Evolutionary conservation across 2,888 invertebrate species (phyloP), one percentile per base, ranked within the genome.

Genomic region (Tachina grossa): DNA sequence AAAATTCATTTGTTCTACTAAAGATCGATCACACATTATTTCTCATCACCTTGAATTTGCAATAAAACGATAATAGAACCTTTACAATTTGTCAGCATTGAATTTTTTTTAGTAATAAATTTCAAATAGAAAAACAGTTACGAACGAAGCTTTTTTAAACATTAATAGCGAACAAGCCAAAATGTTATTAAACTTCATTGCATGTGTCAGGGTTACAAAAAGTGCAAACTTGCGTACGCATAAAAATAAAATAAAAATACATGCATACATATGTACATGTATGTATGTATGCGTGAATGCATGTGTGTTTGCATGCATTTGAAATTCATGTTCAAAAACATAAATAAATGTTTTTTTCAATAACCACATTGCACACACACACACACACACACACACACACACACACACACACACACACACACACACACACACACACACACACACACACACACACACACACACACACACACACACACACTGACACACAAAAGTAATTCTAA

Each of bases 141-240:
- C 51, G 71, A 61, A n/a, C n/a, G 71, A 61, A 45, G 45, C 45
- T 39, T 51, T n/a, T 9, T 51, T 9, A 45, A 79, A 14, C 51
- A 10, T 57, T 39, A 1, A 43, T 49, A 51, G 1, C 19, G 41
- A 68, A 55, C 45, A 39, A 57, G 39, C 31, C 47, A 47, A 31
- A 75, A 59, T 71, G 83, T 79, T 84, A 80, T 68, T 84, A 84
- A 84, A 84, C 80, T 72, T 78, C 51, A 82, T 51, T 65, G 59
- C 39, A 53, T 69, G 68, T 75, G 83, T 83, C 83, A 85, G 49
- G 75, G 82, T 63, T 69, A 72, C 49, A 59, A 65, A 43, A 41
- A 78, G 39, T 69, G 47, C 59, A 49, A 72, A 65, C 45, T 66
- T 49, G 59, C 51, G 69, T 55, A 68, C 51, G 55, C 55, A 55